Evolutionary conservation across 2,797 vertebrate genomes (phyloP).

Genomic region (Pseudochaenichthys georgianus): DNA sequence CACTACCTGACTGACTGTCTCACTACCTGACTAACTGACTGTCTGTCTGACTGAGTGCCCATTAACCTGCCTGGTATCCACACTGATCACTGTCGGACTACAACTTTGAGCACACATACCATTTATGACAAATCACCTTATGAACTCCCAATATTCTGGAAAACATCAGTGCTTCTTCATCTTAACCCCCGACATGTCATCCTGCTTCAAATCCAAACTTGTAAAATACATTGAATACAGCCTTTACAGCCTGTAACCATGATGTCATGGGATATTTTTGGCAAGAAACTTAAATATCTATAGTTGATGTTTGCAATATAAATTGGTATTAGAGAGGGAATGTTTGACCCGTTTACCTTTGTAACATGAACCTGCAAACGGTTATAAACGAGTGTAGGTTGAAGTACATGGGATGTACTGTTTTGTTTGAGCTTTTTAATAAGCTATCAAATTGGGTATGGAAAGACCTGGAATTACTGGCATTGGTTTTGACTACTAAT

Average conservation of each 20-base stretch:
- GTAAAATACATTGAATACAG: too few relatives aligned
- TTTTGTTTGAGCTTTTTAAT: too few relatives aligned
- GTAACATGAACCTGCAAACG: not conserved
- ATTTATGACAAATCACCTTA: not conserved
- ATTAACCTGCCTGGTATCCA: too few relatives aligned
- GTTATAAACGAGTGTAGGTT: not conserved
- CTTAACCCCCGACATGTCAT: not conserved
- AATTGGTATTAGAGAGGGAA: not conserved
- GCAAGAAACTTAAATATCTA: fast-evolving
- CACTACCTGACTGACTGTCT: too few relatives aligned
- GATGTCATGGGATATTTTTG: too few relatives aligned
- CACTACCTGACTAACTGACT: too few relatives aligned
- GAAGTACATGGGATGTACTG: not conserved
- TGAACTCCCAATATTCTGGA: not conserved
- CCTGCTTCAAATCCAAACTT: too few relatives aligned
- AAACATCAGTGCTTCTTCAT: not conserved
- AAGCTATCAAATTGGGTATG: too few relatives aligned
- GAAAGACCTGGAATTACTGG: too few relatives aligned
- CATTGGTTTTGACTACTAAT: too few relatives aligned
- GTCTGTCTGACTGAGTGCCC: not conserved
- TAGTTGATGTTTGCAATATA: not conserved
- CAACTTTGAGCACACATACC: not conserved
- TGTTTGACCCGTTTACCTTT: not conserved
- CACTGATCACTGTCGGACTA: too few relatives aligned
- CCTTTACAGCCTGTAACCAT: too few relatives aligned